Conservation (phyloP, 2,888 invertebrate species). For the Omphaloscelis lunosa region DNA sequence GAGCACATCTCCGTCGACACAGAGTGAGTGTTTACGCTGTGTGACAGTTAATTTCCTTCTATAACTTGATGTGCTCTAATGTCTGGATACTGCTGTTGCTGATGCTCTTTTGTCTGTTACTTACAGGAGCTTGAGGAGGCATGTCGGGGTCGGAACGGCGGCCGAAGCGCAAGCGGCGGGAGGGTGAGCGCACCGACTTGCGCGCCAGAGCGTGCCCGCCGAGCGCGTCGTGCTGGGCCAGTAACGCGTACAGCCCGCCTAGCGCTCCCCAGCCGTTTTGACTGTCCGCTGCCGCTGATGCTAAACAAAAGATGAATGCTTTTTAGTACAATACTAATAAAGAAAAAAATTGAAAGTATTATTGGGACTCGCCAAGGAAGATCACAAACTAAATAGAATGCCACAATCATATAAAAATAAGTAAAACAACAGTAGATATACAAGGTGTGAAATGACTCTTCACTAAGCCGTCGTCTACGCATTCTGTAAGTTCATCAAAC, state of each 20-base stretch:
- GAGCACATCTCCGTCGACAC: not conserved
- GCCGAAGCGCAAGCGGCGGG: slow-evolving; percentile 94
- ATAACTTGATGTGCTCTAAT: not conserved
- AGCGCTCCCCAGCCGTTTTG: slow-evolving; percentile 85
- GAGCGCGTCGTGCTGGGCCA: slow-evolving; percentile 92
- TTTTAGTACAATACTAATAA: not conserved
- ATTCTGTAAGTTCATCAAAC: too few relatives aligned
- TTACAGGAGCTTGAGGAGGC: slow-evolving; percentile 88
- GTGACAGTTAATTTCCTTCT: not conserved
- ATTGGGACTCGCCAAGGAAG: not conserved
- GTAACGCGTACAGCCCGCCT: slow-evolving; percentile 91
- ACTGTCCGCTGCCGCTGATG: slow-evolving; percentile 76
- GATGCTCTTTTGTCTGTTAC: slow-evolving; percentile 52
- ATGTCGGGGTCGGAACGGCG: slow-evolving; percentile 93
- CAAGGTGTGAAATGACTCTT: too few relatives aligned
- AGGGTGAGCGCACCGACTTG: slow-evolving; percentile 94
- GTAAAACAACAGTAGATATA: not conserved
- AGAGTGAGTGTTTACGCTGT: too few relatives aligned
- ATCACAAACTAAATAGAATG: not conserved
- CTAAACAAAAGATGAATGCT: slow-evolving; percentile 54
- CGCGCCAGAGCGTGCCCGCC: slow-evolving; percentile 93
- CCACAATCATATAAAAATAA: not conserved
- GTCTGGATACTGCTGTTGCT: not conserved
- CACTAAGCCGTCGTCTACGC: too few relatives aligned
- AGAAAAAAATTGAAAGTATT: not conserved